A percentile compares a stretch with the other conserved stretches of the same genome.
Evolutionary conservation across 1,140 invertebrate genomes (phyloP).

Genomic region (Diuraphis noxia): DNA sequence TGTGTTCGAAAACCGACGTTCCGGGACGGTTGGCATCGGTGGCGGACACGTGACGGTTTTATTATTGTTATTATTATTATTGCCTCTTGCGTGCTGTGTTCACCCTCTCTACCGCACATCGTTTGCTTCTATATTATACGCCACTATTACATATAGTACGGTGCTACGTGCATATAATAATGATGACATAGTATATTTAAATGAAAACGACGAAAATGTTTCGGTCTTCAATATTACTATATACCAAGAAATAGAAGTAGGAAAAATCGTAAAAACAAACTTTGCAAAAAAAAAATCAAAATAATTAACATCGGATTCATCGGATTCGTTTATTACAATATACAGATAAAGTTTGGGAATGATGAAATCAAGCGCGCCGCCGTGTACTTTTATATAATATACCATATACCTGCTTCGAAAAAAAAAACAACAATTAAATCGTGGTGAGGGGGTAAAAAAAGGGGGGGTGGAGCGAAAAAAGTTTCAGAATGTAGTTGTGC

Average conservation of each 20-base stretch:
- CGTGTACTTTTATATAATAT: too few relatives aligned
- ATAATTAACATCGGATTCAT: background rate
- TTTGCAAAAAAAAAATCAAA: background rate
- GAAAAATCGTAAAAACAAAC: background rate
- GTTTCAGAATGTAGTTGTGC: background rate
- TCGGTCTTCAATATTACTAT: background rate
- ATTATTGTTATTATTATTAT: conserved; percentile 33
- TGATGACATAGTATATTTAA: background rate
- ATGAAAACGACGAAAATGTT: conserved; percentile 14
- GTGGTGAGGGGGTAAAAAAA: too few relatives aligned
- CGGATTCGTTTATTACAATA: background rate
- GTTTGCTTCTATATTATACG: background rate
- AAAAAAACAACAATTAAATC: conserved; percentile 1
- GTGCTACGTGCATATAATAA: background rate
- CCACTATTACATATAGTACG: background rate
- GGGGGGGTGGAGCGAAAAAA: background rate
- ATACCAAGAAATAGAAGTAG: background rate
- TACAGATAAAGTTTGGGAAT: background rate
- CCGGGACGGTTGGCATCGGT: conserved; percentile 34
- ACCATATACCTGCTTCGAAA: too few relatives aligned
- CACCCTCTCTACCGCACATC: background rate
- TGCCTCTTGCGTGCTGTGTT: background rate
- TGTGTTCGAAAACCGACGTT: conserved; percentile 50
- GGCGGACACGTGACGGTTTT: conserved; percentile 46
- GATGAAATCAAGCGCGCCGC: background rate